A percentile compares a stretch with the other conserved stretches of the same genome.
Evolutionary conservation across 2,113 vertebrate species (phyloP).

Genomic region (Typhlomys cinereus): DNA sequence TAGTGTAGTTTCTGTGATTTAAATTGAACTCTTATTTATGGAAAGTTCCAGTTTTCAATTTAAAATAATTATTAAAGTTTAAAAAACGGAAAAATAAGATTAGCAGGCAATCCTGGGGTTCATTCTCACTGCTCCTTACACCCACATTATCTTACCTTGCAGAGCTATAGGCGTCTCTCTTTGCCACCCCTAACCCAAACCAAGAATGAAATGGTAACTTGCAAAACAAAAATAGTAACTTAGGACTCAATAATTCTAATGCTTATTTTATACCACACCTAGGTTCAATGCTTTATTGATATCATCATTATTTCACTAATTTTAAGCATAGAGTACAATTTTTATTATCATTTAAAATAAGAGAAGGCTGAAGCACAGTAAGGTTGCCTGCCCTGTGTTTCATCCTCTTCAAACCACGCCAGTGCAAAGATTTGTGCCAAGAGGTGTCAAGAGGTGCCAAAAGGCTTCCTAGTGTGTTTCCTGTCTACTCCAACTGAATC

Average conservation of each 20-base stretch:
- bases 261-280: too few species aligned
- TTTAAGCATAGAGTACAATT: not conserved
- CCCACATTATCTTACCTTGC: not conserved
- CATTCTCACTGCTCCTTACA: too few species aligned
- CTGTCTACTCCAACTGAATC: accelerated
- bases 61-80: constrained; percentile 51
- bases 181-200: not conserved
- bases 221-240: not conserved
- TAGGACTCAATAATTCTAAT: too few species aligned
- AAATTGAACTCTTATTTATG: constrained; percentile 43
- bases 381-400: not conserved
- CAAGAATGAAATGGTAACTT: too few species aligned
- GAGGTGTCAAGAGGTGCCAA: too few species aligned
- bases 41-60: constrained; percentile 32
- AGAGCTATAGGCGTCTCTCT: accelerated
- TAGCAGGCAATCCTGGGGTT: not conserved
- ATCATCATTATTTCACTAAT: not conserved
- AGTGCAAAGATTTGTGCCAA: not conserved
- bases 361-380: not conserved
- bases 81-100: not conserved
- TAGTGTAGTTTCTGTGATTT: constrained; percentile 45
- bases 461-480: accelerated
- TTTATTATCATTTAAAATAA: not conserved
- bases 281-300: not conserved
- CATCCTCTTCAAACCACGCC: not conserved